Percentiles rank a stretch among this genome's conserved stretches.
Evolutionary conservation across 2,888 invertebrate genomes (phyloP).

Genomic region (Tipula helvola): DNA sequence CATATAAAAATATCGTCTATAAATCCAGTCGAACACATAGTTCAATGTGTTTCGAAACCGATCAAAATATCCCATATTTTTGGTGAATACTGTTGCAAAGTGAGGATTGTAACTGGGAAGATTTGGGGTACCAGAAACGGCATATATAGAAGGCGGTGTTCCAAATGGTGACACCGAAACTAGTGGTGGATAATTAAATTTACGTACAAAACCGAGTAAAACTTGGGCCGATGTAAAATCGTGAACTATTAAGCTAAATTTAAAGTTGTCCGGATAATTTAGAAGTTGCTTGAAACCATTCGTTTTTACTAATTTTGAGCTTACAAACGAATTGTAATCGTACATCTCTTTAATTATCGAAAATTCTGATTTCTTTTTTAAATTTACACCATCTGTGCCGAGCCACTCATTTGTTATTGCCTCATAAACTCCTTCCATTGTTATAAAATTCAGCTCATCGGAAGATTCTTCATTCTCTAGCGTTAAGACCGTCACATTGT

Average conservation of each 20-base stretch:
- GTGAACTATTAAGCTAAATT: conserved; percentile 7
- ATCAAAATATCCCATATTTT: not conserved
- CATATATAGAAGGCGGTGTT: not conserved
- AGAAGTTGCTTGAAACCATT: conserved; percentile 6
- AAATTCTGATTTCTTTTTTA: not conserved
- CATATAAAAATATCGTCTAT: conserved; percentile 11
- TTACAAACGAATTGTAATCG: conserved; percentile 10
- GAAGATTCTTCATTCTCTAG: conserved; percentile 13
- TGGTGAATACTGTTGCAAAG: not conserved
- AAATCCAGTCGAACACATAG: conserved; percentile 11
- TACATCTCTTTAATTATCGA: conserved; percentile 12
- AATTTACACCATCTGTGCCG: not conserved
- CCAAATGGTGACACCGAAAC: conserved; percentile 12
- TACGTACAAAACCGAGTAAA: conserved; percentile 4
- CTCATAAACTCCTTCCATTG: conserved; percentile 15
- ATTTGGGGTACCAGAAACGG: conserved; percentile 8
- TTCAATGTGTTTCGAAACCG: conserved; percentile 9
- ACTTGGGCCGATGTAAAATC: conserved; percentile 8
- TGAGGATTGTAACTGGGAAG: conserved; percentile 13
- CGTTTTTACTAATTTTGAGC: not conserved
- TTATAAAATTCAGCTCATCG: conserved; percentile 14
- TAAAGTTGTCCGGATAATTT: conserved; percentile 8
- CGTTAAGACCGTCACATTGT: conserved; percentile 14
- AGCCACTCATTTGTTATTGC: conserved; percentile 9
- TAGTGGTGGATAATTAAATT: conserved; percentile 9